These are phyloP conservation scores for Paralinhomoeus sp. DNA, from an alignment of 2,888 invertebrate genomes.

Conservation along the genomic window DNA sequence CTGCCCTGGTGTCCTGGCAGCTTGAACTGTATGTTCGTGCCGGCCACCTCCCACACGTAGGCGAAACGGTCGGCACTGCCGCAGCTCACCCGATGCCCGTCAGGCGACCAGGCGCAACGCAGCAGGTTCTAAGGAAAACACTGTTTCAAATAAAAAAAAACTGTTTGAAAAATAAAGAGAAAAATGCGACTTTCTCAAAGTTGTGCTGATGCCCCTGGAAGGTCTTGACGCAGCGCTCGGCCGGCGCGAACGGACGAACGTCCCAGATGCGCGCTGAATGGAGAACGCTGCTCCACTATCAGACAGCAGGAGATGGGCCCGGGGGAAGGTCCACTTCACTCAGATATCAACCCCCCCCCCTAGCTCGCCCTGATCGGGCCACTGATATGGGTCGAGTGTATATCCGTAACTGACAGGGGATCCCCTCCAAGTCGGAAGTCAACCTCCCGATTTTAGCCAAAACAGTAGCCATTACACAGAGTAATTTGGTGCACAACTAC, in stretches of 20 bases:
- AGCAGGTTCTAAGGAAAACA: conserved; percentile 47
- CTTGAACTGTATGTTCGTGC: conserved; percentile 72
- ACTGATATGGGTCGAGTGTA: too few relatives aligned
- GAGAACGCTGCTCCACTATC: too few relatives aligned
- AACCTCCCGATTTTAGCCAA: too few relatives aligned
- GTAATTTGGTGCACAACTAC: too few relatives aligned
- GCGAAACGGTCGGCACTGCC: conserved; percentile 87
- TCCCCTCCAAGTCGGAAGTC: too few relatives aligned
- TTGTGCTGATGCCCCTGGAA: conserved; percentile 82
- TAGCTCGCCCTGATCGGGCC: too few relatives aligned
- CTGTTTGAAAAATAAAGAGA: background rate
- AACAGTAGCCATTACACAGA: too few relatives aligned
- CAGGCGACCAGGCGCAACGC: conserved; percentile 72
- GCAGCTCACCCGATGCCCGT: conserved; percentile 65
- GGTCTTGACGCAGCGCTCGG: conserved; percentile 67
- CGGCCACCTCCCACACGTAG: conserved; percentile 87
- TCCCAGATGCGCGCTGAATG: conserved; percentile 75
- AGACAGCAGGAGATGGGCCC: too few relatives aligned
- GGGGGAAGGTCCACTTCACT: too few relatives aligned
- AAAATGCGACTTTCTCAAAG: conserved; percentile 51
- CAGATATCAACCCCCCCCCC: too few relatives aligned
- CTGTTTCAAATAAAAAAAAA: conserved; percentile 2
- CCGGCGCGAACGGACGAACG: conserved; percentile 73
- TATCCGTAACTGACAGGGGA: too few relatives aligned
- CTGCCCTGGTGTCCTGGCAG: conserved; percentile 92